These are phyloP conservation scores for Antennarius striatus DNA, from an alignment of 2,113 vertebrate genomes.

Conservation along the genomic window DNA sequence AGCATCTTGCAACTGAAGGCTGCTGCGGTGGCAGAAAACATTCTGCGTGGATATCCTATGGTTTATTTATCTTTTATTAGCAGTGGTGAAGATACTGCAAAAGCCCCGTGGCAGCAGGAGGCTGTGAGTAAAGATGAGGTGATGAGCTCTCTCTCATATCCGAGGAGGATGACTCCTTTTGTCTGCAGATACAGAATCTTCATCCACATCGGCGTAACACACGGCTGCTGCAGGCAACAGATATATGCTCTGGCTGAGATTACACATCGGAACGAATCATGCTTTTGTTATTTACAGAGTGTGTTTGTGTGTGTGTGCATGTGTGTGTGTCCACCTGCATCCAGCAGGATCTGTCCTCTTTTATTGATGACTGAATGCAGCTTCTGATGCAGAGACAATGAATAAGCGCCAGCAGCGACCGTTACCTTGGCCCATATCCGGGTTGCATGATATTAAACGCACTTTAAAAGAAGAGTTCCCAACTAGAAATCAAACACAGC, in stretches of 20 bases:
- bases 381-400: conserved; percentile 3
- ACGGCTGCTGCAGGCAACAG: conserved; percentile 22
- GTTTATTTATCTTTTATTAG: conserved; percentile 36
- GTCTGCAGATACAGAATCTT: conserved; percentile 51
- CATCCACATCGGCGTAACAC: conserved; percentile 42
- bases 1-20: conserved; percentile 15
- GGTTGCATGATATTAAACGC: no score
- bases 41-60: conserved; percentile 16
- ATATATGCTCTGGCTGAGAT: conserved; percentile 17
- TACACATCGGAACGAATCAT: conserved; percentile 24
- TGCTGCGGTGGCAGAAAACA: conserved; percentile 1
- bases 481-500: no score
- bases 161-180: conserved; percentile 46
- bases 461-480: no score
- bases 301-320: conserved; percentile 23
- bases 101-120: neutral
- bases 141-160: conserved; percentile 44
- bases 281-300: conserved; percentile 44
- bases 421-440: neutral
- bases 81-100: conserved; percentile 11
- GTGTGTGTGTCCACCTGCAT: conserved; percentile 5
- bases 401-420: neutral
- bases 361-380: conserved; percentile 8
- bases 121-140: conserved; percentile 8
- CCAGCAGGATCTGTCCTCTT: conserved; percentile 30